Percentiles rank a stretch among this genome's conserved stretches.
Evolutionary conservation across 2,113 vertebrate species (phyloP).

Genomic region (Chauna torquata): DNA sequence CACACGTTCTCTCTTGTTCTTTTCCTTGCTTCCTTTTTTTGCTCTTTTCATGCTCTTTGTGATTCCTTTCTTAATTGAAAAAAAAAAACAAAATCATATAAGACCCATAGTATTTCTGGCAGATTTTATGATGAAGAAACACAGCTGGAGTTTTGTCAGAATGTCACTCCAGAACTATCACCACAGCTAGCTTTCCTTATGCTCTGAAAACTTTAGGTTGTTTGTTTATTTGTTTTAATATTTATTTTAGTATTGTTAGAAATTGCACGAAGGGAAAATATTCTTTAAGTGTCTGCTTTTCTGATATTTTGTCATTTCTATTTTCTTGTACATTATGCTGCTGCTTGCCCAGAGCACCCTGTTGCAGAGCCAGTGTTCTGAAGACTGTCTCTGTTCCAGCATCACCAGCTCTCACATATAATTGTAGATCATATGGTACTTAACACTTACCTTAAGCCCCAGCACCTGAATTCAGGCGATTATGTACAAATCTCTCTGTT

Average conservation of each 20-base stretch:
- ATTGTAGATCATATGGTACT: not conserved
- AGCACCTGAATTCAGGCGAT: not conserved
- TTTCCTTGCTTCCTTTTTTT: not conserved
- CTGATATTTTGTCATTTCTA: not conserved
- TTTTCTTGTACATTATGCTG: not conserved
- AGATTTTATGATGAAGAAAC: not conserved
- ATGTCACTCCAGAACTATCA: not conserved
- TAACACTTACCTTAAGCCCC: not conserved
- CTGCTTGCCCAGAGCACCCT: not conserved
- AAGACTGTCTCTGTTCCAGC: not conserved
- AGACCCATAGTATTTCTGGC: not conserved
- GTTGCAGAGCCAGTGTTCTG: not conserved
- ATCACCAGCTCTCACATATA: not conserved
- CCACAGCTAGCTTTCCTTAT: not conserved
- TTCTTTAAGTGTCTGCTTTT: not conserved
- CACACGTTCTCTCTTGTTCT: fast-evolving
- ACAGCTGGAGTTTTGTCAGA: not conserved
- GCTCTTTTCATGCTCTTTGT: not conserved
- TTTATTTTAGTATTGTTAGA: not conserved
- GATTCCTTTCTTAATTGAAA: not conserved
- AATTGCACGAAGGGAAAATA: not conserved
- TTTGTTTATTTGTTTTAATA: not conserved
- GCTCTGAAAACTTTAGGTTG: not conserved
- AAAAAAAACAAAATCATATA: not conserved
- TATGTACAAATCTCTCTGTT: not conserved